Evolutionary conservation across 37 sponge, comb jelly and placozoan genomes (phyloP).

Genomic region (Axinella damicornis): DNA sequence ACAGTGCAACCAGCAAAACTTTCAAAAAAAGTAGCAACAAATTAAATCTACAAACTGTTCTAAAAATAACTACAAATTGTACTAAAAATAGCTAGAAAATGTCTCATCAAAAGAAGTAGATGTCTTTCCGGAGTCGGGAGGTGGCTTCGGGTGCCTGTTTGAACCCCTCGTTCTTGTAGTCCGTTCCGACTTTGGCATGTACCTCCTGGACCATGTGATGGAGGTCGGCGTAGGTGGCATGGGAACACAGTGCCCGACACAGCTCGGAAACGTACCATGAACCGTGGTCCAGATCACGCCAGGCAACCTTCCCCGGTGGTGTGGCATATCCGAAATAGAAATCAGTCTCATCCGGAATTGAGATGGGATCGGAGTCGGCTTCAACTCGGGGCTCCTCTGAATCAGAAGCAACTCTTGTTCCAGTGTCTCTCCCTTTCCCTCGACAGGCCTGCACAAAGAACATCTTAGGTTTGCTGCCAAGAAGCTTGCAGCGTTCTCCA

Average conservation of each 20-base stretch:
- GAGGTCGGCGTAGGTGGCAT: constrained; percentile 8
- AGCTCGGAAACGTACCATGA: constrained; percentile 63
- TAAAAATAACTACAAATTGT: too few relatives aligned
- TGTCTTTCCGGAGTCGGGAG: constrained; percentile 21
- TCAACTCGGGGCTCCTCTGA: constrained; percentile 6
- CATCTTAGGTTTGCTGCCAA: constrained; percentile 83
- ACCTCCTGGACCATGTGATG: constrained; percentile 39
- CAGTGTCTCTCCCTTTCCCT: constrained; percentile 62
- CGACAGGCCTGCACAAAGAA: constrained; percentile 94
- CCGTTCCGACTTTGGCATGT: background rate
- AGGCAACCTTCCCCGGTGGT: constrained; percentile 29
- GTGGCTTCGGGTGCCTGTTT: constrained; percentile 28
- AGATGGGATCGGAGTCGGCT: constrained; percentile 16
- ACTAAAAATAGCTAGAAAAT: too few relatives aligned
- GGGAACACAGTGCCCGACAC: constrained; percentile 20
- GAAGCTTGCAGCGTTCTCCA: constrained; percentile 30
- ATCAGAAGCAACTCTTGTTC: constrained; percentile 19
- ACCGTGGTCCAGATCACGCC: constrained; percentile 51
- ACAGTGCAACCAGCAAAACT: too few relatives aligned
- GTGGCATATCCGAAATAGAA: constrained; percentile 65
- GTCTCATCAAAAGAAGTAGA: constrained; percentile 16
- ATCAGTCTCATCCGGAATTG: constrained; percentile 58
- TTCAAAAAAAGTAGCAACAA: too few relatives aligned
- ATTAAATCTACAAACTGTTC: too few relatives aligned
- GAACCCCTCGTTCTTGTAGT: constrained; percentile 28